Percentiles rank a stretch among this genome's conserved stretches.
phyloP scores from a whole-genome alignment of 1,140 invertebrate genomes.

The Dinoponera quadriceps region DNA sequence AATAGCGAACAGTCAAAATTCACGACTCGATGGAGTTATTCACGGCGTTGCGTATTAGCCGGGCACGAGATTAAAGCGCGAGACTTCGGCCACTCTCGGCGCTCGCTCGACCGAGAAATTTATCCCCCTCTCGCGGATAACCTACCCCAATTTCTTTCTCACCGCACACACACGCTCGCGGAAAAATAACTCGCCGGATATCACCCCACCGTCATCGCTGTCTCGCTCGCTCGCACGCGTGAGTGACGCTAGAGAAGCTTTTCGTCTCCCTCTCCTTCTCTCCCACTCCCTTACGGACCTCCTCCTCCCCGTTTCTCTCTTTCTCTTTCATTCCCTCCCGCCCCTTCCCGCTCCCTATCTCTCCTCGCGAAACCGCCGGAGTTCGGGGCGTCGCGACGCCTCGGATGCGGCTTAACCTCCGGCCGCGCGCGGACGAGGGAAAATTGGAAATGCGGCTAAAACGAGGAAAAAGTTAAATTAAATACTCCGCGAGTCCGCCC shows the following conservation, averaged over 20 bases:
- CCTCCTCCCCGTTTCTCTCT: background rate
- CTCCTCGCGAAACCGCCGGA: background rate
- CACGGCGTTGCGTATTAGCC: constrained; percentile 42
- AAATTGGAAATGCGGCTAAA: constrained; percentile 78
- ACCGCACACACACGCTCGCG: background rate
- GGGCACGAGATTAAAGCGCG: constrained; percentile 54
- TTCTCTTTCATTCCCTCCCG: background rate
- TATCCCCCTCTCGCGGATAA: constrained; percentile 33
- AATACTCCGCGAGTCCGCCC: constrained; percentile 69
- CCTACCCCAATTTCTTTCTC: constrained; percentile 53
- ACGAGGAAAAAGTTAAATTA: constrained; percentile 78
- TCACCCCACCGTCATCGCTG: constrained; percentile 17
- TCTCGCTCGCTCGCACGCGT: constrained; percentile 29
- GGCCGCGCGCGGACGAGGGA: constrained; percentile 45
- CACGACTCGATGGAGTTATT: constrained; percentile 52
- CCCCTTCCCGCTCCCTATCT: background rate
- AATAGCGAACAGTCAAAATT: constrained; percentile 17
- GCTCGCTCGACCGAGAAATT: constrained; percentile 48
- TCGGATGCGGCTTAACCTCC: constrained; percentile 56
- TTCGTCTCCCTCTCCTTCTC: background rate
- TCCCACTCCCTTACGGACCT: background rate
- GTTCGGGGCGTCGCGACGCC: constrained; percentile 33
- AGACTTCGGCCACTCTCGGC: constrained; percentile 41
- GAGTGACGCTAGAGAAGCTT: too few species aligned
- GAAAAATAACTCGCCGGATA: constrained; percentile 46